Evolutionary conservation across 2,113 vertebrate species (phyloP), one percentile per base, ranked within the genome.

Genomic region (Pedetes capensis): DNA sequence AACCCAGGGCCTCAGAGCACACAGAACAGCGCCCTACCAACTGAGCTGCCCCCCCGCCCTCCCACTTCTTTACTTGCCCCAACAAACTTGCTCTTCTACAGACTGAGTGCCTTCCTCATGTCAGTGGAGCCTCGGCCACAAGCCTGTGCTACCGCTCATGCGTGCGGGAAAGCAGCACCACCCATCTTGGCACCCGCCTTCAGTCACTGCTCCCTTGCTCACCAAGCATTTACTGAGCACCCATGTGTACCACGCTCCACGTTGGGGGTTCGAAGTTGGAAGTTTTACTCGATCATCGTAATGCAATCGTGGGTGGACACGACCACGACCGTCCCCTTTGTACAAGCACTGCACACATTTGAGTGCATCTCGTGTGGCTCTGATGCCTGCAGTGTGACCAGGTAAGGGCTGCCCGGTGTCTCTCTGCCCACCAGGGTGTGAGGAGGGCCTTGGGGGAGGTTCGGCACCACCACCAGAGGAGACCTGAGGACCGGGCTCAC

Each of bases 191-290:
- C 61, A 11, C 61, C 27, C 34, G n/a, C 12, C 71, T 42, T 74
- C 53, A 29, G 37, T n/a, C 75, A 25, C 7, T 0, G 8, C 7
- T 34, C 47, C n/a, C 51, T 9, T 4, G 2, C 44, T 16, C 39
- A 1, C 8, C 51, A 42, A 11, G 37, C 22, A 2, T 25, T 10
- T 9, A 6, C 4, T 1, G 57, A 69, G 51, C 1, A 34, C 6
- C 34, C 0, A 0, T 1, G 4, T 2, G 55, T 29, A 53, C 68
- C 3, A 8, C 2, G 5, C 34, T 61, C 7, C 17, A 23, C 3
- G 17, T 6, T 20, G 4, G 25, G 25, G 2, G 37, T 1, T 13
- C 27, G 5, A 2, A 0, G 5, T 10, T 13, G 8, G 11, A 6
- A 4, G 78, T 16, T 44, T 37, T 4, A n/a, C 27, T 34, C 42